A percentile compares a stretch with the other conserved stretches of the same genome.
These are phyloP conservation scores for Ophioninae sp. DNA, from an alignment of 2,888 invertebrate species.

Conservation along the genomic window DNA sequence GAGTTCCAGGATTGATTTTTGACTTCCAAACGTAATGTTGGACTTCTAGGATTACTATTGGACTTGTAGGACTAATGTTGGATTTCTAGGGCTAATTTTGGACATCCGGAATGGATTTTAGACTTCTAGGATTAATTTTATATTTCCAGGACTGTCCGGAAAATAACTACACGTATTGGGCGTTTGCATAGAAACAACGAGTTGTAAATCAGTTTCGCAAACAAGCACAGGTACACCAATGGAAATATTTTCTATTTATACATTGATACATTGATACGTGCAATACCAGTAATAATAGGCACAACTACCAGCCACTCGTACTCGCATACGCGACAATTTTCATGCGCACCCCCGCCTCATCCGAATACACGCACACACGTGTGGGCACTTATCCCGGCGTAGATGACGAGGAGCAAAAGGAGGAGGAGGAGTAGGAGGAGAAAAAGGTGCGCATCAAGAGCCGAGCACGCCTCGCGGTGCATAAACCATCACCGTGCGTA, in stretches of 20 bases:
- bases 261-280: neutral
- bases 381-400: slow-evolving; percentile 20
- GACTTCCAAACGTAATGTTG: no score
- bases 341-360: neutral
- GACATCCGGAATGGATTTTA: no score
- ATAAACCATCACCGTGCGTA: slow-evolving; percentile 38
- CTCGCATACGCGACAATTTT: slow-evolving; percentile 13
- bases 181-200: no score
- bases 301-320: neutral
- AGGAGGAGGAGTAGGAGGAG: slow-evolving; percentile 50
- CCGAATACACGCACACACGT: slow-evolving; percentile 2
- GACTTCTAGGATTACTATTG: no score
- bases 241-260: neutral
- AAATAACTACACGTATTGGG: no score
- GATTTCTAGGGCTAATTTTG: no score
- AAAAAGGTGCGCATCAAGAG: slow-evolving; percentile 48
- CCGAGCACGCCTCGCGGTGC: slow-evolving; percentile 49
- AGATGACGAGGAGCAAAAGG: neutral
- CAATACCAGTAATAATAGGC: neutral
- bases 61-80: no score
- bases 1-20: no score
- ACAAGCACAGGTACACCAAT: no score
- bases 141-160: no score
- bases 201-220: no score
- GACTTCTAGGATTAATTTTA: no score